These are phyloP conservation scores for Plestiodon gilberti DNA, from an alignment of 2,113 vertebrate genomes.

Conservation along the genomic window DNA sequence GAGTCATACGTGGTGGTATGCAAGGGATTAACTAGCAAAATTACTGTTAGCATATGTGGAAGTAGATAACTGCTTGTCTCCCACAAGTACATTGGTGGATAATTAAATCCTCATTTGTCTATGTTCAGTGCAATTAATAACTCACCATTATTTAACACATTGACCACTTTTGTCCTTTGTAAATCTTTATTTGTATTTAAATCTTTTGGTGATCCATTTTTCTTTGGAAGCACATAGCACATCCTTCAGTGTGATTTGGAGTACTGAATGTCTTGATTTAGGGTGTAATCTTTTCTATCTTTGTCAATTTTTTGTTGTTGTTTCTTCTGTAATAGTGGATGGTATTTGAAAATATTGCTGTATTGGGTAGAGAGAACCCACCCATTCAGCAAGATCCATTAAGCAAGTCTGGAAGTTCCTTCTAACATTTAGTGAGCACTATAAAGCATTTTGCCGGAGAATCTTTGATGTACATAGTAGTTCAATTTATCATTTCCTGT, in stretches of 20 bases:
- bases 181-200: background rate
- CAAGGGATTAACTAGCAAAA: conserved; percentile 54
- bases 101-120: conserved; percentile 60
- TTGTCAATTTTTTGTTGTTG: background rate
- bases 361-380: background rate
- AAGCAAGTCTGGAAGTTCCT: conserved; percentile 27
- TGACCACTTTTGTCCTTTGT: conserved; percentile 25
- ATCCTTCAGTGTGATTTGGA: background rate
- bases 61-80: conserved; percentile 62
- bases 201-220: conserved; percentile 35
- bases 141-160: conserved; percentile 56
- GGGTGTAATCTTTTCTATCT: background rate
- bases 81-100: conserved; percentile 35
- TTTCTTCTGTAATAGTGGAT: background rate
- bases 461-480: conserved; percentile 5
- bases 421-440: conserved; percentile 30
- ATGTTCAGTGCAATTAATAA: conserved; percentile 50
- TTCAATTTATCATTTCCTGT: conserved; percentile 49
- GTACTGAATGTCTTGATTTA: background rate
- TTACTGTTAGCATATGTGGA: conserved; percentile 56
- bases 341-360: background rate
- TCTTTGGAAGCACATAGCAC: background rate
- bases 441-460: conserved; percentile 34
- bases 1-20: conserved; percentile 31
- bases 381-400: conserved; percentile 1